These are phyloP conservation scores for Incurvaria masculella DNA, from an alignment of 2,888 invertebrate species.

Conservation along the genomic window DNA sequence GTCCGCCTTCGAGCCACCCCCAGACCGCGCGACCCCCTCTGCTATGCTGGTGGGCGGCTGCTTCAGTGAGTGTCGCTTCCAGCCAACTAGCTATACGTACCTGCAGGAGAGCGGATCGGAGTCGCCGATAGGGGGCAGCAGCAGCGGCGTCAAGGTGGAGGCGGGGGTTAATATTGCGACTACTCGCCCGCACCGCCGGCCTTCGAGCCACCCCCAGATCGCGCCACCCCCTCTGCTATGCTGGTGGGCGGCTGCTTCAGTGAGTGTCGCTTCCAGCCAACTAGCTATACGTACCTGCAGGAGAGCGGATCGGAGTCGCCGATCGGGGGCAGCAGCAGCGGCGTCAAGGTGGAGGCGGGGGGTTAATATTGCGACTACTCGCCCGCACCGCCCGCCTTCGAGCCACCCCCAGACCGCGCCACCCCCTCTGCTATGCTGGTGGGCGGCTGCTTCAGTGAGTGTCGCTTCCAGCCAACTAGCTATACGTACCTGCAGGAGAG, in stretches of 20 bases:
- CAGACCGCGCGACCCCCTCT: slow-evolving; percentile 56
- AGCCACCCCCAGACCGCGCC: slow-evolving; percentile 40
- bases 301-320: slow-evolving; percentile 73
- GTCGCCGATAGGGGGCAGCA: slow-evolving; percentile 38
- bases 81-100: no score
- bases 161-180: slow-evolving; percentile 49
- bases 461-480: no score
- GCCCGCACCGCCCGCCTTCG: slow-evolving; percentile 46
- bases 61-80: slow-evolving; percentile 82
- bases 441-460: slow-evolving; percentile 76
- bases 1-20: slow-evolving; percentile 39
- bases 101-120: slow-evolving; percentile 84
- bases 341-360: slow-evolving; percentile 49
- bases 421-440: slow-evolving; percentile 70
- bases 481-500: slow-evolving; percentile 89
- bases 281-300: no score
- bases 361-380: slow-evolving; percentile 53
- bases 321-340: slow-evolving; percentile 37
- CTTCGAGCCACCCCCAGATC: slow-evolving; percentile 41
- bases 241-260: slow-evolving; percentile 76
- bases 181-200: slow-evolving; percentile 50
- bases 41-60: slow-evolving; percentile 73
- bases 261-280: no score
- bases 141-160: slow-evolving; percentile 49
- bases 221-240: slow-evolving; percentile 63